Percentiles rank a stretch among this genome's conserved stretches.
phyloP scores from a whole-genome alignment of 2,888 invertebrate genomes.

The Halictus ligatus region DNA sequence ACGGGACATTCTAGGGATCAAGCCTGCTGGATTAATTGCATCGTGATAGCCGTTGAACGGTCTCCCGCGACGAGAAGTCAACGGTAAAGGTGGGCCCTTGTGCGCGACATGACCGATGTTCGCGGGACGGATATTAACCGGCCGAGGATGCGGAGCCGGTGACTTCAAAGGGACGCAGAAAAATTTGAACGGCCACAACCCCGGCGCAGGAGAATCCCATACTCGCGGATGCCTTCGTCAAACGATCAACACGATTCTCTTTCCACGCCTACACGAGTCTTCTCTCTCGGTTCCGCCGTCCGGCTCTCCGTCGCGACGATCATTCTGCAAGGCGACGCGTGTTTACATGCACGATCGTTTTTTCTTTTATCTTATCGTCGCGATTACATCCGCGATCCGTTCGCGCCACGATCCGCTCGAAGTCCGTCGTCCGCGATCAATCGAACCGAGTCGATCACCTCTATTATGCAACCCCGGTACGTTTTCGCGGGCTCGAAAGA shows the following conservation, averaged over 20 bases:
- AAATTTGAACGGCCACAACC: constrained; percentile 52
- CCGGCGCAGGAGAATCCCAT: constrained; percentile 45
- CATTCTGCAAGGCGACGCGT: constrained; percentile 23
- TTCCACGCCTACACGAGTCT: constrained; percentile 9
- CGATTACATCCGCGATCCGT: neutral
- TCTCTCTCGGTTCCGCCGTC: neutral
- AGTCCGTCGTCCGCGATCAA: neutral
- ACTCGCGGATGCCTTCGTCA: constrained; percentile 51
- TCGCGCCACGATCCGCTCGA: neutral
- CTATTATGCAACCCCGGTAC: neutral
- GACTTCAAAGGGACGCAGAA: constrained; percentile 61
- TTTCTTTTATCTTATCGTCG: constrained; percentile 10
- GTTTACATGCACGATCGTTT: constrained; percentile 42
- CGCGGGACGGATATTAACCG: constrained; percentile 49
- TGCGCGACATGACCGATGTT: constrained; percentile 55
- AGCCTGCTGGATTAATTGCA: constrained; percentile 45
- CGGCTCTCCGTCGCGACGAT: constrained; percentile 10
- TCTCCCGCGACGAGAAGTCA: constrained; percentile 53
- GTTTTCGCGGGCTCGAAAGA: constrained; percentile 20
- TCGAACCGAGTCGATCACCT: neutral
- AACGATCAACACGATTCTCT: constrained; percentile 55
- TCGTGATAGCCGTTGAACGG: constrained; percentile 32
- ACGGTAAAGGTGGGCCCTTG: constrained; percentile 43
- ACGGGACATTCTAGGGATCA: constrained; percentile 45
- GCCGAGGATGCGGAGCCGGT: constrained; percentile 39